These are phyloP conservation scores for Pyrochroa serraticornis DNA, from an alignment of 2,888 invertebrate species.

Conservation along the genomic window DNA sequence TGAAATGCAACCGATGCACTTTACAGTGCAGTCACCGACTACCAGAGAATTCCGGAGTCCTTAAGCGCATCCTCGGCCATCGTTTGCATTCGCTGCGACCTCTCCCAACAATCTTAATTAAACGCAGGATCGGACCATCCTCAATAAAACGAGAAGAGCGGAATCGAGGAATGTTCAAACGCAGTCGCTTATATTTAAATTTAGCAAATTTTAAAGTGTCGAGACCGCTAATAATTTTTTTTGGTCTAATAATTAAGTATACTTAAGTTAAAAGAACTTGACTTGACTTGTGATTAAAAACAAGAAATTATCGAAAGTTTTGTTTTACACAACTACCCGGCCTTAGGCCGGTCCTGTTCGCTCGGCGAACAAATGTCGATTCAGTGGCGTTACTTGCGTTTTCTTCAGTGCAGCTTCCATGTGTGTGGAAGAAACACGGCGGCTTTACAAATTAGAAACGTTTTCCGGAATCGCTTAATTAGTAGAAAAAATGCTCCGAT, in stretches of 20 bases:
- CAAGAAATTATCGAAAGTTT: too few species aligned
- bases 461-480: conserved; percentile 21
- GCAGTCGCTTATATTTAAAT: too few species aligned
- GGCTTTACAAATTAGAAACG: background rate
- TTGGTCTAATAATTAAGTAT: too few species aligned
- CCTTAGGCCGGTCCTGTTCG: background rate
- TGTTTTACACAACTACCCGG: too few species aligned
- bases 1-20: background rate
- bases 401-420: conserved; percentile 8
- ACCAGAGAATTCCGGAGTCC: conserved; percentile 12
- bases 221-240: too few species aligned
- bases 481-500: conserved; percentile 4
- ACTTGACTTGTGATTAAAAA: too few species aligned
- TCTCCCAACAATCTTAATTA: conserved; percentile 13
- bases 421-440: too few species aligned
- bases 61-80: conserved; percentile 14
- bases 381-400: conserved; percentile 3
- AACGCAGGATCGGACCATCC: background rate
- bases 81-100: conserved; percentile 20
- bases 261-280: too few species aligned
- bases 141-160: too few species aligned
- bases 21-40: background rate
- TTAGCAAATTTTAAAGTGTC: too few species aligned
- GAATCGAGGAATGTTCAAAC: too few species aligned
- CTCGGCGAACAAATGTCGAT: conserved; percentile 2